Base-by-base conservation (phyloP, 1,140 invertebrate species). In the Drosophila pectinifera region DNA sequence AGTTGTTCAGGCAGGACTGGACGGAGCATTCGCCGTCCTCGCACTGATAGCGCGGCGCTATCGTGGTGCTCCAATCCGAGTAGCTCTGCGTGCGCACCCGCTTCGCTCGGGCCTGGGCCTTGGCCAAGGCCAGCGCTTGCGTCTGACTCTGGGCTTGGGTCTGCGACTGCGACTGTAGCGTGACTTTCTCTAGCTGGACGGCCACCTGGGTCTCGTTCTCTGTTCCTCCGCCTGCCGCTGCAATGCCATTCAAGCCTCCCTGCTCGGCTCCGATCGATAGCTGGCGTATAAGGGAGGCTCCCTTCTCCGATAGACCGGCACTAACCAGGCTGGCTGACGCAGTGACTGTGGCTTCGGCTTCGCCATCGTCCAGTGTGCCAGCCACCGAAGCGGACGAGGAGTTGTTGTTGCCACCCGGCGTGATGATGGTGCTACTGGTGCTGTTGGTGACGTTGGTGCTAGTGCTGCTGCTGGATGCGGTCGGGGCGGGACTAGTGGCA, bases 1-100 rank as follows among this genome's bases (percentile, higher is more conserved):
- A 99, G 92, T 98, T 97, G 81, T 96, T 96, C 5, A 99, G 94
- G 91, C 97, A 98, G 0, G 96, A 97, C 82, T 96, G 95, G 14
- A 97, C 94, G 3, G 97, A 97, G 91, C 95, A 96, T 82, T 98
- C 97, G 18, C 95, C 95, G 55, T 96, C 95, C 45, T 95, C 94
- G 67, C 95, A 95, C 14, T 95, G 93, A 88, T 97, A 97, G 7
- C 96, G 93, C 4, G 93, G 93, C 0, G 94, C 93, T 14, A 94
- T 93, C 2, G 94, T 94, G 43, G 93, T 94, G 56, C 91, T 93
- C 93, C 93, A 93, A 46, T 92, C 91, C 26, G 90, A 91, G 42
- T 91, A 85, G 70, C 91, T 92, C 49, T 91, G 84, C 4, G 89
- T 91, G 13, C 92, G 90, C 16, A 86, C 80, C 10, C 91, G 88